phyloP scores from a whole-genome alignment of 2,888 invertebrate species.

The Catonia carolina region DNA sequence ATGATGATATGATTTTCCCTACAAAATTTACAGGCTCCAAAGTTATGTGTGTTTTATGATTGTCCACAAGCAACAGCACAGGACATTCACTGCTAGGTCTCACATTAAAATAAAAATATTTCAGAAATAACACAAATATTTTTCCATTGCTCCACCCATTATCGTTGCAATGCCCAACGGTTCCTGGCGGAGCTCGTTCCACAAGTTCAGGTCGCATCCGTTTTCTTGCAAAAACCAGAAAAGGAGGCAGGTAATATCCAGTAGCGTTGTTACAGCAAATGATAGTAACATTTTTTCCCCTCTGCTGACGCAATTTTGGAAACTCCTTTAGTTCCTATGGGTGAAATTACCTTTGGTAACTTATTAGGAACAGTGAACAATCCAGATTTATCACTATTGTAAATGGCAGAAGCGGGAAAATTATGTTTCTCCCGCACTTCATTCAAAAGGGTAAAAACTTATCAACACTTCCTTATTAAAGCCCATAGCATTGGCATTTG shows the following conservation, averaged over 20 bases:
- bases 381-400: conserved; percentile 1
- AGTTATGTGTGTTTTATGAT: conserved; percentile 12
- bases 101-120: conserved; percentile 5
- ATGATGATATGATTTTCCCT: conserved; percentile 1
- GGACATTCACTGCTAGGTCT: background rate
- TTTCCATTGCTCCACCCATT: conserved; percentile 10
- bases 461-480: conserved; percentile 5
- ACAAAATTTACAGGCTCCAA: background rate
- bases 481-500: background rate
- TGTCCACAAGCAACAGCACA: conserved; percentile 7
- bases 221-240: conserved; percentile 11
- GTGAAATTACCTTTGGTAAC: background rate
- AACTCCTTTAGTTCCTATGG: background rate
- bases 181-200: conserved; percentile 2
- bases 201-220: conserved; percentile 6
- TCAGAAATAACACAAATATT: conserved; percentile 5
- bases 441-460: background rate
- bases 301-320: background rate
- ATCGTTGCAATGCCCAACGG: conserved; percentile 12
- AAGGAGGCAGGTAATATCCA: conserved; percentile 1
- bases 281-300: conserved; percentile 6
- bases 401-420: background rate
- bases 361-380: conserved; percentile 3
- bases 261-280: conserved; percentile 10
- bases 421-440: conserved; percentile 2